Evolutionary conservation across 2,797 vertebrate genomes (phyloP).

Genomic region (Falco rusticolus): DNA sequence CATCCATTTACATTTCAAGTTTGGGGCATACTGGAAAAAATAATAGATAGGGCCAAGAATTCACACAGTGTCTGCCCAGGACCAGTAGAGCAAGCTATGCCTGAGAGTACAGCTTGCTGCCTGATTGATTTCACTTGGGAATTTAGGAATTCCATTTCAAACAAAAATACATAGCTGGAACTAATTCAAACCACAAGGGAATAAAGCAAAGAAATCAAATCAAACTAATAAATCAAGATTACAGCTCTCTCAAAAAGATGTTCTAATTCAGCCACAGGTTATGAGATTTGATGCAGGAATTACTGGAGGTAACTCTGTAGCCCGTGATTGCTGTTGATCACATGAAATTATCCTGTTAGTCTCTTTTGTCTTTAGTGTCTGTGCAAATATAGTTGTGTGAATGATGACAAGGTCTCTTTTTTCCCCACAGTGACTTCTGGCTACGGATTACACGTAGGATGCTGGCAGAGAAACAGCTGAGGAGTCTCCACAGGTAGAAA

Average conservation of each 20-base stretch:
- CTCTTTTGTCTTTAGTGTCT: background rate
- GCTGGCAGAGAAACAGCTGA: background rate
- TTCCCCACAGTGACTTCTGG: background rate
- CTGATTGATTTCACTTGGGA: conserved; percentile 25
- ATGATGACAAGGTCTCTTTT: background rate
- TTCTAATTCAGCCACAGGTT: conserved; percentile 31
- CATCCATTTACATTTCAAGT: background rate
- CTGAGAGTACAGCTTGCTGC: background rate
- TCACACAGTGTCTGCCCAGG: background rate
- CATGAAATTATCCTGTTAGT: background rate
- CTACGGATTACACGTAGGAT: background rate
- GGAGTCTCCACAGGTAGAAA: background rate
- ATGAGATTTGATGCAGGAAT: background rate
- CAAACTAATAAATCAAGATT: conserved; percentile 52
- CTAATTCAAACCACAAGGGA: conserved; percentile 40
- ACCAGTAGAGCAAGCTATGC: background rate
- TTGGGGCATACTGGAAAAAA: background rate
- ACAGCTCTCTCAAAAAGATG: background rate
- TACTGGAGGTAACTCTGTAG: background rate
- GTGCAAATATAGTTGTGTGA: background rate
- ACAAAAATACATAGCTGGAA: conserved; percentile 46
- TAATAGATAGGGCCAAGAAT: background rate
- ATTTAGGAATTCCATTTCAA: conserved; percentile 44
- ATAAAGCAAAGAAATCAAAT: conserved; percentile 41
- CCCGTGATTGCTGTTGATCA: background rate